These are phyloP conservation scores for Serranus cabrilla DNA, from an alignment of 2,797 vertebrate genomes.

Conservation along the genomic window DNA sequence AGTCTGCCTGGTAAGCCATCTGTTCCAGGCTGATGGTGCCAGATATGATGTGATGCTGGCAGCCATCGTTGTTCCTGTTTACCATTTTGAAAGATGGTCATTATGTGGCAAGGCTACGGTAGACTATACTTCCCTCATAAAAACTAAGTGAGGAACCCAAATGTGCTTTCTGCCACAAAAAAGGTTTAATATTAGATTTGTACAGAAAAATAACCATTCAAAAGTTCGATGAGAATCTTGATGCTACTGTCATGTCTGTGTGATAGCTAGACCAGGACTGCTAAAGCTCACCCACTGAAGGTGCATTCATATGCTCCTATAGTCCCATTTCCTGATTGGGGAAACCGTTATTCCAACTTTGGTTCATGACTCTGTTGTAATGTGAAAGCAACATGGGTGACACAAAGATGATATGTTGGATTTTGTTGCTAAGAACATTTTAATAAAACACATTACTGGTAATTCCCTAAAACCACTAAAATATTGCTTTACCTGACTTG, in stretches of 20 bases:
- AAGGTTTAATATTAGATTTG: conserved; percentile 5
- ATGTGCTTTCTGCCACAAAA: neutral
- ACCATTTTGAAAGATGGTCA: conserved; percentile 59
- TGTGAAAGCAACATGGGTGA: no score
- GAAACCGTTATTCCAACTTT: no score
- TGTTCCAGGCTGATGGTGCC: conserved; percentile 76
- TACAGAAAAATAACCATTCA: neutral
- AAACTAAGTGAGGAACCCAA: conserved; percentile 18
- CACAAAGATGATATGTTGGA: no score
- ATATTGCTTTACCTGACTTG: no score
- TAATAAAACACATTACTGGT: no score
- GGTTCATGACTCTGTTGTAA: no score
- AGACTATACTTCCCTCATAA: conserved; percentile 25
- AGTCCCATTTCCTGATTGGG: no score
- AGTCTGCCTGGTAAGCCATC: conserved; percentile 81
- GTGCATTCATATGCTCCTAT: no score
- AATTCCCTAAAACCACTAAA: no score
- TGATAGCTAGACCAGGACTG: neutral
- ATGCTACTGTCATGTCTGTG: neutral
- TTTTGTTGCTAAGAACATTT: no score
- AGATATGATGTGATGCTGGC: conserved; percentile 79
- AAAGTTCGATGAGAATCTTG: neutral
- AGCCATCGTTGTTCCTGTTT: conserved; percentile 70
- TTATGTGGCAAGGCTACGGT: conserved; percentile 36
- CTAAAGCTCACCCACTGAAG: no score